Base-by-base conservation (phyloP, 2,797 vertebrate genomes). In the Helicolenus hilgendorfi region DNA sequence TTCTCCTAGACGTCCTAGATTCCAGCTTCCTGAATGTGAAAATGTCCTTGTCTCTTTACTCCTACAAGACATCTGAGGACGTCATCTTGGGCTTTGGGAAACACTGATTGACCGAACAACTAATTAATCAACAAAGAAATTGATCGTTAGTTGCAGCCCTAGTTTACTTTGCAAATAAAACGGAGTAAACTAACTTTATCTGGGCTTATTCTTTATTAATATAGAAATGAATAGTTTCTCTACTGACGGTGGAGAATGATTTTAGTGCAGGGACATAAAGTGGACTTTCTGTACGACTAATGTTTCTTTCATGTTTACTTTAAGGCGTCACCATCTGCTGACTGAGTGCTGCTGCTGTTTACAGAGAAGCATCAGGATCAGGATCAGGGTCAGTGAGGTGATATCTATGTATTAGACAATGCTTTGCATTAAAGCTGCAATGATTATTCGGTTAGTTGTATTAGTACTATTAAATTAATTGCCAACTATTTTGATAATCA, bases 261-360 rank as follows among this genome's bases (percentile, higher is more conserved):
- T 85, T 74, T 15, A 67, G 20, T 49, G 22, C 73, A 26, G 49
- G 24, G 22, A 72, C 15, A 38, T 74, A 24, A 62, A 72, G 63
- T 63, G 5, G 26, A 58, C 27, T 74, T 89, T 58, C n/a, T 62
- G 9, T 26, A 35, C 70, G 33, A 79, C 26, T 72, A 71, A 73
- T 58, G 65, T 45, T 85, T 71, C 36, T n/a, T 59, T 78, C 22
- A 13, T 85, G 56, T 84, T 89, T 83, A 85, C 81, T 49, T 69
- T 72, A 76, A 62, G 26, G 11, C 64, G 73, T 79, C 41, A 35
- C 73, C 49, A 80, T 86, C 74, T 78, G 79, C 70, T 71, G 67
- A 76, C 55, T 14, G 22, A 58, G 55, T 59, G 77, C 74, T 69
- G 77, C 74, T 69, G 59, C 64, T 55, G 26, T 79, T 78, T 78